Percentiles rank a stretch among this genome's conserved stretches.
Evolutionary conservation across 2,888 invertebrate genomes (phyloP).

Genomic region (Aphidius colemani): DNA sequence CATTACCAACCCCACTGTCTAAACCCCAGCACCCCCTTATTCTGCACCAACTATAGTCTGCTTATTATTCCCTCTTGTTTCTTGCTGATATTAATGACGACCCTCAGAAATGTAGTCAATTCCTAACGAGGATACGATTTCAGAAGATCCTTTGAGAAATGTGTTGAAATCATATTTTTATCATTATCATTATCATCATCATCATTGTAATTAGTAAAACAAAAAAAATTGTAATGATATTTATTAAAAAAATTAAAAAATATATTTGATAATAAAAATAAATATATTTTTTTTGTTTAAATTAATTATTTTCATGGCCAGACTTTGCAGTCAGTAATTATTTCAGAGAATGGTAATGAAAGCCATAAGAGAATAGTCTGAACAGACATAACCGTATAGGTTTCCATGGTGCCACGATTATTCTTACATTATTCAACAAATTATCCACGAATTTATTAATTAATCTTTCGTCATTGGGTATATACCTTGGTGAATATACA

Average conservation of each 20-base stretch:
- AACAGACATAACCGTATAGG: conserved; percentile 20
- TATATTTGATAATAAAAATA: no score
- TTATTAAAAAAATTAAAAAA: no score
- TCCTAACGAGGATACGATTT: conserved; percentile 9
- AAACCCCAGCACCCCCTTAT: conserved; percentile 19
- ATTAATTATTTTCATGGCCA: no score
- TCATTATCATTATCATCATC: no score
- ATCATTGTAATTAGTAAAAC: no score
- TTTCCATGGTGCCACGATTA: conserved; percentile 38
- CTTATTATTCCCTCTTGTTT: conserved; percentile 36
- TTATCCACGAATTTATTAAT: conserved; percentile 50
- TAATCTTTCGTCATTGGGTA: no score
- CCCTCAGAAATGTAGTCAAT: conserved; percentile 2
- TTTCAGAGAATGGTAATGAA: neutral
- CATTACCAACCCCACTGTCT: conserved; percentile 25
- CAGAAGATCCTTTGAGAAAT: conserved; percentile 19
- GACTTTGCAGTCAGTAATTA: neutral
- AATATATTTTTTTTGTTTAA: no score
- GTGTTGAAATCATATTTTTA: no score
- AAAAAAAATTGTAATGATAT: no score
- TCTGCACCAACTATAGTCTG: conserved; percentile 15
- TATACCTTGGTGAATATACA: no score
- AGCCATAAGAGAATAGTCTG: conserved; percentile 9
- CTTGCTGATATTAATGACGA: conserved; percentile 24
- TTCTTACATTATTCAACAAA: conserved; percentile 55